A percentile compares a stretch with the other conserved stretches of the same genome.
Evolutionary conservation across 2,797 vertebrate genomes (phyloP).

Genomic region (Tangara arthus): DNA sequence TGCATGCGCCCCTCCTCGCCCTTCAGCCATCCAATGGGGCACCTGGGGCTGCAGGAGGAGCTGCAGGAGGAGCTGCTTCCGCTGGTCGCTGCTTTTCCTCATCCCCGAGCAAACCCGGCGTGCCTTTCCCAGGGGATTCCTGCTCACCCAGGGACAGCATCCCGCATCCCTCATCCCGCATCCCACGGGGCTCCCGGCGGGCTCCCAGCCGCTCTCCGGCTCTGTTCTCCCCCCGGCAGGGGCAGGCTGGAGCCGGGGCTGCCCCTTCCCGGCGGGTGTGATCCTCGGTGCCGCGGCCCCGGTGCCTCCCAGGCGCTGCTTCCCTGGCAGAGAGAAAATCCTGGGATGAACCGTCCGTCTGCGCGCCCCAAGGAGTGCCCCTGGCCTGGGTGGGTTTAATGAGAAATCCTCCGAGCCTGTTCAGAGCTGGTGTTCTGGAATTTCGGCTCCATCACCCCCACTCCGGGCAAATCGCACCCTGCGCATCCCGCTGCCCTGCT

Average conservation of each 20-base stretch:
- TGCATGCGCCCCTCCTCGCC: background rate
- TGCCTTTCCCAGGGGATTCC: background rate
- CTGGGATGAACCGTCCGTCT: background rate
- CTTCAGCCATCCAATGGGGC: background rate
- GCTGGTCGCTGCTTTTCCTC: background rate
- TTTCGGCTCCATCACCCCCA: background rate
- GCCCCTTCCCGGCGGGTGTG: background rate
- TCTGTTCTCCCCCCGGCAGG: background rate
- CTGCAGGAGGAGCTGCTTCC: background rate
- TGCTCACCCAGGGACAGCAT: background rate
- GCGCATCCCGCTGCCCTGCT: rapidly evolving
- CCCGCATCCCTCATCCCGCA: too few relatives aligned
- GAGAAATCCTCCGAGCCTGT: background rate
- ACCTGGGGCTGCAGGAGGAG: background rate
- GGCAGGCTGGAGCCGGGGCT: rapidly evolving
- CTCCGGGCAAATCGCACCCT: rapidly evolving
- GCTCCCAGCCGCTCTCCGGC: background rate
- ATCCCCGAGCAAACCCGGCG: rapidly evolving
- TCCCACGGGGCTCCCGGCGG: background rate
- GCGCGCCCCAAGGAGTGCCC: rapidly evolving
- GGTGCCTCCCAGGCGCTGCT: background rate
- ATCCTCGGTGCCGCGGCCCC: background rate
- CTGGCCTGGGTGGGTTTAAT: background rate
- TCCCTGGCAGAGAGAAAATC: background rate
- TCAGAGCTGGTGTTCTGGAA: background rate